Evolutionary conservation across 1,140 invertebrate species (phyloP), one percentile per base, ranked within the genome.

Genomic region (Rhyacophila brunnea): DNA sequence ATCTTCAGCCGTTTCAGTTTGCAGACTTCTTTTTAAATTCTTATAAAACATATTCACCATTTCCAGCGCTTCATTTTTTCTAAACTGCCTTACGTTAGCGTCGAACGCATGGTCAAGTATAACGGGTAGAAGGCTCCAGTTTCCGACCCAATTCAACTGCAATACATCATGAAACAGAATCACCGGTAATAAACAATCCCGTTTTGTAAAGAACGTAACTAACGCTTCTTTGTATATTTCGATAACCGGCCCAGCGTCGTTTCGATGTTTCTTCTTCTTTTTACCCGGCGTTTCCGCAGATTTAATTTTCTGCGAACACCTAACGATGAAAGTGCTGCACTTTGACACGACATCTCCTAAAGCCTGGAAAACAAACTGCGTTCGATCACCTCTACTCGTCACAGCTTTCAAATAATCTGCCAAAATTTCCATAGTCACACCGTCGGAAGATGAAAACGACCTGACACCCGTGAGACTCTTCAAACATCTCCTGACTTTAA

Each of bases 301-400:
- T 10, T 65, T 57, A 17, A 82, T 64, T 61, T 77, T 77, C 67
- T 83, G 77, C 1, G 80, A 78, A 68, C 85, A 86, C 64, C 81
- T 77, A 13, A 88, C 78, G 15, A 88, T 74, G 61, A 88, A 87
- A 7, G 81, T 81, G 32, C 83, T 83, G 68, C 85, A 86, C 55
- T 83, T 80, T 1, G 85, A 79, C 6, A 88, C 77, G 52, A 87
- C 80, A 60, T 85, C 82, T 6, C 82, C 82, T 71, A 89, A 81
- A 66, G 87, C 85, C 72, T 87, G 82, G 66, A 81, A 85, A 62
- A 88, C 70, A 19, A 84, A 80, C 40, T 84, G 78, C 2, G 83
- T 85, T 60, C 82, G 74, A 44, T 76, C 77, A 3, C 85, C 85
- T 73, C 87, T 87, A 47, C 83, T 82, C 52, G 87, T 80, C 15